Evolutionary conservation across 2,113 vertebrate genomes (phyloP), one percentile per base, ranked within the genome.

Genomic region (Eidolon helvum): DNA sequence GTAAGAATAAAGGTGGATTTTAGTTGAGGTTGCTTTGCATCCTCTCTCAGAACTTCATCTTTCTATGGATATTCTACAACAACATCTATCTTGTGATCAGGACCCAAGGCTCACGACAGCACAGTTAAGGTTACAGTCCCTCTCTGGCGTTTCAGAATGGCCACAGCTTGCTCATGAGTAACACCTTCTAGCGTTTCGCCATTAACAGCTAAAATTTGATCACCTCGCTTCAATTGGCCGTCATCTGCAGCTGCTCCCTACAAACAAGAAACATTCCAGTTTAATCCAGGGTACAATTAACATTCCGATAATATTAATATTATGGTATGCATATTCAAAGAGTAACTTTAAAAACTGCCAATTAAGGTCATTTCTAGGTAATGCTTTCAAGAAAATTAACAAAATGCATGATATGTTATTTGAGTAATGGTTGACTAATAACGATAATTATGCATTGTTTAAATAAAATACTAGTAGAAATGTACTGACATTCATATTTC

Each of bases 231-330:
- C 98, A 99, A 97, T 84, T 98, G 98, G 10, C 99, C 99, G 0
- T 99, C 99, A 10, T 98, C 99, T 0, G 99, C 99, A 18, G 99
- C 99, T 15, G 99, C 99, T 45, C 99, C 99, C 99, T 99, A 97
- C 77, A 74, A 97, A 98, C 0, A 69, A 97, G 84, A 98, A 93
- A 97, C 91, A 66, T 83, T 53, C 33, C 83, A 33, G 55, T 50
- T 97, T 65, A 90, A 79, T 45, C 66, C 28, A 38, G 48, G 14
- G 40, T 0, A 28, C 45, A 43, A 45, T 57, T 72, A 28, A 48
- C 28, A 61, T 45, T 43, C 84, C 63, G 61, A 35, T 40, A 30
- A 57, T 19, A 94, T 77, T 53, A 86, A 86, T 10, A 38, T 14
- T 38, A 74, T 26, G 10, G 12, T 66, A 26, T 66, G 45, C 94